A percentile compares a stretch with the other conserved stretches of the same genome.
Evolutionary conservation across 1,140 invertebrate species (phyloP).

Genomic region (Neotoxoptera formosana): DNA sequence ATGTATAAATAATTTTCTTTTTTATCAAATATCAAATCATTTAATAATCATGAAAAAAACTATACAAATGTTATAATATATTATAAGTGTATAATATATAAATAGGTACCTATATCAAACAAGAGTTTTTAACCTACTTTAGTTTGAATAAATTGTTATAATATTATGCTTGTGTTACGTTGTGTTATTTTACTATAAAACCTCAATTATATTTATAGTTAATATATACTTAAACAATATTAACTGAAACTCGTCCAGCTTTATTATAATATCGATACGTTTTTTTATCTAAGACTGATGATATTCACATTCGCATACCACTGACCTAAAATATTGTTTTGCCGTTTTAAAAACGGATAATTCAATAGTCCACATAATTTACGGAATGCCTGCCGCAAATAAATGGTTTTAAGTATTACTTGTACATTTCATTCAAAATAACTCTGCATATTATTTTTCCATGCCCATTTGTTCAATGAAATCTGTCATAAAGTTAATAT

Average conservation of each 20-base stretch:
- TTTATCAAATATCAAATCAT: neutral
- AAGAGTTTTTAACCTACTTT: neutral
- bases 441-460: neutral
- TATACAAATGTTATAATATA: neutral
- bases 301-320: neutral
- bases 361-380: neutral
- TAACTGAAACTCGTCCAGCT: neutral
- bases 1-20: neutral
- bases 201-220: neutral
- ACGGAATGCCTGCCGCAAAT: neutral
- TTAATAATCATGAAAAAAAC: neutral
- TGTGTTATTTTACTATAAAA: neutral
- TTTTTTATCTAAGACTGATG: too few relatives aligned
- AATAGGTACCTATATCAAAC: neutral
- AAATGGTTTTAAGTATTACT: neutral
- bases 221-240: neutral
- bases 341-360: neutral
- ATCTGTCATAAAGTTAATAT: slow-evolving; percentile 26
- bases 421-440: neutral
- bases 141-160: neutral
- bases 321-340: neutral
- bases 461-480: neutral
- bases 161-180: neutral
- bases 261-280: neutral
- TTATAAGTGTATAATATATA: neutral